Conservation (phyloP, 2,888 invertebrate species). For the Pachliopta kotzebuea region DNA sequence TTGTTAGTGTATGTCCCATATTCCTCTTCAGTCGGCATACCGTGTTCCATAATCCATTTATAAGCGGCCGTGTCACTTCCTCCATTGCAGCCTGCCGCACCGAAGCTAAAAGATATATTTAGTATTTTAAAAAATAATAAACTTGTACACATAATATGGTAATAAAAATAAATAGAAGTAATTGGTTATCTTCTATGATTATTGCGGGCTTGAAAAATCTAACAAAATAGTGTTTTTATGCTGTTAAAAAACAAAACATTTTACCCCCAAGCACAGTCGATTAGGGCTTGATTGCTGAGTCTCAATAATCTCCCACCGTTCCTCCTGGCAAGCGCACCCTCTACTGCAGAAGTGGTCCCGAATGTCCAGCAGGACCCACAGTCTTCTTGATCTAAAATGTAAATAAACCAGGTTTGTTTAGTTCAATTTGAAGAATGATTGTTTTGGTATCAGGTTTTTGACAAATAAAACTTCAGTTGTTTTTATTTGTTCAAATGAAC, state of each 20-base stretch:
- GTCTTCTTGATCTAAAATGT: slow-evolving; percentile 49
- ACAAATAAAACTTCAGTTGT: too few relatives aligned
- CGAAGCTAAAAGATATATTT: slow-evolving; percentile 75
- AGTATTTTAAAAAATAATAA: neutral
- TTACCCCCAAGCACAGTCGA: slow-evolving; percentile 67
- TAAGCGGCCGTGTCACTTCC: slow-evolving; percentile 94
- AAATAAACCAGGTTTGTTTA: neutral
- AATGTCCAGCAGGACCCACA: slow-evolving; percentile 65
- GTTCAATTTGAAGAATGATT: too few relatives aligned
- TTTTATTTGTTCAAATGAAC: too few relatives aligned
- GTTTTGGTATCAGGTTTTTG: too few relatives aligned
- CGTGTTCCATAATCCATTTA: slow-evolving; percentile 91
- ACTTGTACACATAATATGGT: too few relatives aligned
- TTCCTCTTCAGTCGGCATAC: slow-evolving; percentile 90
- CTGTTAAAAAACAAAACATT: slow-evolving; percentile 15
- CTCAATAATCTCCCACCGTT: slow-evolving; percentile 56
- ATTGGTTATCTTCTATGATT: neutral
- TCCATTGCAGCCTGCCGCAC: slow-evolving; percentile 93
- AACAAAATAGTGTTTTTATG: neutral
- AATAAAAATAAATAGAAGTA: neutral
- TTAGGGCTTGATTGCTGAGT: slow-evolving; percentile 59
- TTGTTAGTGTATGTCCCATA: slow-evolving; percentile 93
- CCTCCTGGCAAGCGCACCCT: slow-evolving; percentile 58
- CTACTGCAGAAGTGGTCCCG: slow-evolving; percentile 55
- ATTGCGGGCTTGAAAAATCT: neutral